phyloP scores from a whole-genome alignment of 53 echinoderm and acorn worm species.

The Henricia sp. region DNA sequence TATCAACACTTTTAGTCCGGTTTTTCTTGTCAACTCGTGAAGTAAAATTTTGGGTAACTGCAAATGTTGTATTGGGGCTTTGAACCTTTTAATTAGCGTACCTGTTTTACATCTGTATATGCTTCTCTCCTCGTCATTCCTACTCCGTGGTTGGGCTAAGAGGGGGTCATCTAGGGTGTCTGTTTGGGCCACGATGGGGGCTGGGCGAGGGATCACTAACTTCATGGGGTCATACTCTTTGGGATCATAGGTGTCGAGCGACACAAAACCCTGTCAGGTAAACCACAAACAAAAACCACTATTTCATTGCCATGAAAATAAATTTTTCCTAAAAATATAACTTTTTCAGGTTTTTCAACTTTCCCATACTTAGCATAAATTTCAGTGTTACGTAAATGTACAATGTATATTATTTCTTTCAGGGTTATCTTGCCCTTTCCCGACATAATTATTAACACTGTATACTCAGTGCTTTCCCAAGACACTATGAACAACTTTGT shows the following conservation, averaged over 20 bases:
- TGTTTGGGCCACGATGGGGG: constrained; percentile 79
- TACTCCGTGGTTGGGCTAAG: constrained; percentile 76
- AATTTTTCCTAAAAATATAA: neutral
- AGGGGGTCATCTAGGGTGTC: constrained; percentile 81
- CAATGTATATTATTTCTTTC: neutral
- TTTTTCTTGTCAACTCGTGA: too few relatives aligned
- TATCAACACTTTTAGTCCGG: too few relatives aligned
- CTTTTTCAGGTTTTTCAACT: neutral
- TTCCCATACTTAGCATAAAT: neutral
- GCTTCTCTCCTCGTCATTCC: constrained; percentile 86
- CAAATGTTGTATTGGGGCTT: too few relatives aligned
- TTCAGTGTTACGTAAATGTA: neutral
- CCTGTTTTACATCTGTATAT: constrained; percentile 90
- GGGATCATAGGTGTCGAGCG: constrained; percentile 85
- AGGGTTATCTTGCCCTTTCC: too few relatives aligned
- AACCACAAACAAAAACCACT: constrained; percentile 11
- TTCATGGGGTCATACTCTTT: constrained; percentile 89
- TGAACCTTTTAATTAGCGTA: too few relatives aligned
- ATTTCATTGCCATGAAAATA: neutral
- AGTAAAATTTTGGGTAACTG: too few relatives aligned
- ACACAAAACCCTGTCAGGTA: constrained; percentile 92
- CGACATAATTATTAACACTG: too few relatives aligned
- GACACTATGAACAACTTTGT: too few relatives aligned
- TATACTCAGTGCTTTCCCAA: too few relatives aligned
- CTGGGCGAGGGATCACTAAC: constrained; percentile 86